phyloP scores from a whole-genome alignment of 1,140 invertebrate genomes.

The Caerostris darwini region DNA sequence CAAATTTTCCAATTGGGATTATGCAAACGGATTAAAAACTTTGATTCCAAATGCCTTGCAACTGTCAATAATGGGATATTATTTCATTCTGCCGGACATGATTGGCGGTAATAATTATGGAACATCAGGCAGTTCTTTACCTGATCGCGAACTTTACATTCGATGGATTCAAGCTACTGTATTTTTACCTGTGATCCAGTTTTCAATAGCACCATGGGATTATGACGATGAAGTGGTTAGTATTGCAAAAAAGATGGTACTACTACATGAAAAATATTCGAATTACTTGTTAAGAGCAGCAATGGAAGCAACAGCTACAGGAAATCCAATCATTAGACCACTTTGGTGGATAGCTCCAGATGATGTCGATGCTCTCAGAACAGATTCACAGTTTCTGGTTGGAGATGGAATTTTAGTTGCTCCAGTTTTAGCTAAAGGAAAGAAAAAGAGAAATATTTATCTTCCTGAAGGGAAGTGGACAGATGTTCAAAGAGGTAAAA shows the following conservation, averaged over 20 bases:
- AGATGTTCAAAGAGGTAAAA: constrained; percentile 81
- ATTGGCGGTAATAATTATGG: constrained; percentile 91
- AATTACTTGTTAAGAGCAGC: constrained; percentile 84
- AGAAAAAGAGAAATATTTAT: constrained; percentile 87
- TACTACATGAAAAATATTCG: constrained; percentile 87
- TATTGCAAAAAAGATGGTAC: constrained; percentile 86
- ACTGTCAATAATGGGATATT: constrained; percentile 88
- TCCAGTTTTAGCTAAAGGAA: constrained; percentile 88
- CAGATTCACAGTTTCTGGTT: constrained; percentile 87
- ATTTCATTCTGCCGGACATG: constrained; percentile 93
- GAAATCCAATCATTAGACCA: constrained; percentile 81
- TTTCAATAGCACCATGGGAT: constrained; percentile 93
- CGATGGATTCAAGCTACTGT: constrained; percentile 93
- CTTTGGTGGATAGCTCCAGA: constrained; percentile 82
- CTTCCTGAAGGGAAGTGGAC: constrained; percentile 88
- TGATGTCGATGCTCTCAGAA: constrained; percentile 80
- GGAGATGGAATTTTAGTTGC: constrained; percentile 93
- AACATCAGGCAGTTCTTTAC: constrained; percentile 78
- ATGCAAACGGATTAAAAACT: constrained; percentile 89
- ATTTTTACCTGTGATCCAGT: constrained; percentile 94
- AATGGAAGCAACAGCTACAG: constrained; percentile 79
- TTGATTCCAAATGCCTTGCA: constrained; percentile 90
- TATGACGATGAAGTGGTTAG: constrained; percentile 87
- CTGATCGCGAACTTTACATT: constrained; percentile 91
- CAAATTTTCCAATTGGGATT: constrained; percentile 90